Base-by-base conservation (phyloP, 2,113 vertebrate species). In the Charadrius vociferus region DNA sequence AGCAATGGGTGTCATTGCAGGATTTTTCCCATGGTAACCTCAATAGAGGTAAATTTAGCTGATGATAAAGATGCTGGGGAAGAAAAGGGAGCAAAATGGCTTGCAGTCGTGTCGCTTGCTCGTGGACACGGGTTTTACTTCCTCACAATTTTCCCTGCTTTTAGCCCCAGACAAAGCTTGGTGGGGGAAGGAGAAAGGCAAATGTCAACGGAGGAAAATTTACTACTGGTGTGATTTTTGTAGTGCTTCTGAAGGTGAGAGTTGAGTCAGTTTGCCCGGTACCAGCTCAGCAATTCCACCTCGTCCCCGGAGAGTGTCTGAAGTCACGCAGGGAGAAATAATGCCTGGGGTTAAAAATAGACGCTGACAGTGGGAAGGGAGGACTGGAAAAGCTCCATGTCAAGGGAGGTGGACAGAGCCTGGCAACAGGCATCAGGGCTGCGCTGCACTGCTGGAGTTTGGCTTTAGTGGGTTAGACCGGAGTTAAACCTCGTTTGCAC, bases 281-380 rank as follows among this genome's bases (percentile, higher is more conserved):
- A 95, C 96, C 56, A 94, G 86, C 94, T 96, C 94, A 97, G 95
- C 94, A 95, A 53, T 97, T 97, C 79, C 71, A 47, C 50, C 74
- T 79, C 8, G 6, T 96, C 96, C 90, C 92, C 36, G 2, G 88
- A 91, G 95, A 94, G 58, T 20, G 39, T 81, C 95, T 75, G 87
- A 89, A 96, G 94, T 89, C 90, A 93, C 36, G 20, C 90, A 89
- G 92, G 96, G 96, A 95, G 95, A 81, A 95, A 73, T 80, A 96
- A 80, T 36, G 82, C 91, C 67, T 14, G 63, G 87, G 95, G 88
- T 97, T 97, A 97, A 96, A 97, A 97, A 97, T 97, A 97, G 97
- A 77, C 0, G 7, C 77, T 83, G 86, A 85, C 95, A 95, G 85
- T 86, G 39, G 90, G 89, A 68, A 71, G 67, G 86, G 85, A 94